Percentiles rank a stretch among this genome's conserved stretches.
These are phyloP conservation scores for Odontocerum albicorne DNA, from an alignment of 2,888 invertebrate species.

Conservation along the genomic window DNA sequence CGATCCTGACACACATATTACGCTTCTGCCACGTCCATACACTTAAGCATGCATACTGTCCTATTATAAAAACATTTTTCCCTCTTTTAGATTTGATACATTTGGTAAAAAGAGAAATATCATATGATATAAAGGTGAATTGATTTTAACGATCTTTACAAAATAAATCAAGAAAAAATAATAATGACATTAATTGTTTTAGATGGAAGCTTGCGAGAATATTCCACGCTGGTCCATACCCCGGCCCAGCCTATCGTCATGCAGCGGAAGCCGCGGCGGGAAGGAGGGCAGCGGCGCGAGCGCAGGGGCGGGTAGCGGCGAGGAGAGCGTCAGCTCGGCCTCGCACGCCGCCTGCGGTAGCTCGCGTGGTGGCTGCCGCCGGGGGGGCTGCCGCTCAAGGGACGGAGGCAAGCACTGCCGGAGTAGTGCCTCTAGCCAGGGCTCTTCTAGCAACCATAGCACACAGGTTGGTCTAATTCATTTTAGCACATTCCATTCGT, in stretches of 20 bases:
- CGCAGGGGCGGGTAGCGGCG: not conserved
- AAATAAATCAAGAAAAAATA: not conserved
- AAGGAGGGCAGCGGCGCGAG: conserved; percentile 8
- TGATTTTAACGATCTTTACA: no score
- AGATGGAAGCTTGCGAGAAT: conserved; percentile 21
- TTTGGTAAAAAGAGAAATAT: no score
- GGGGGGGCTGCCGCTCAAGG: conserved; percentile 37
- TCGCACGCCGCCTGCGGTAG: conserved; percentile 42
- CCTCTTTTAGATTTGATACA: no score
- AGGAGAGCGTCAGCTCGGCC: conserved; percentile 12
- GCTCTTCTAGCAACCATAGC: conserved; percentile 69
- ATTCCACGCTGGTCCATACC: conserved; percentile 73
- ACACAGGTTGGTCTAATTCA: conserved; percentile 78
- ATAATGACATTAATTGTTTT: not conserved
- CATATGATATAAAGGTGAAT: no score
- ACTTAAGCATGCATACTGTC: no score
- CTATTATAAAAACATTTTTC: no score
- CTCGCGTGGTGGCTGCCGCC: conserved; percentile 50
- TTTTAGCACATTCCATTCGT: no score
- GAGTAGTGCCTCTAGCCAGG: conserved; percentile 68
- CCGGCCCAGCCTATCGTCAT: conserved; percentile 68
- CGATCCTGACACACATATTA: no score
- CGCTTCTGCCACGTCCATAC: no score
- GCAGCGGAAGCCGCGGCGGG: conserved; percentile 39
- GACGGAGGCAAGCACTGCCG: conserved; percentile 42